A percentile compares a stretch with the other conserved stretches of the same genome.
Conservation (phyloP, 2,797 vertebrate genomes). For the Myotis findleyi region DNA sequence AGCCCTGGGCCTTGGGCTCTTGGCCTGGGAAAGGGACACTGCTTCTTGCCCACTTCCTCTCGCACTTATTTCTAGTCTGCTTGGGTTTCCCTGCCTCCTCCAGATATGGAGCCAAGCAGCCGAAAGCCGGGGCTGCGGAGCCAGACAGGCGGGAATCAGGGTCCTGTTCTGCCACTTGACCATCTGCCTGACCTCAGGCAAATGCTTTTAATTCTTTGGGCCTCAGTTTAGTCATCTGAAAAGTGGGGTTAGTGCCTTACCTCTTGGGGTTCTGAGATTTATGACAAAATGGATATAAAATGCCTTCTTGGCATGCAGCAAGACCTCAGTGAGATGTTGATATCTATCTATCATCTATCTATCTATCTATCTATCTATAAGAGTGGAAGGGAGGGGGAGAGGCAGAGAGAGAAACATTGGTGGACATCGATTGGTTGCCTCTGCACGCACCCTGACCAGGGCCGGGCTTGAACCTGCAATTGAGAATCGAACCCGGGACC, state of each 20-base stretch:
- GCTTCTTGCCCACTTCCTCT: background rate
- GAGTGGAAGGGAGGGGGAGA: too few species aligned
- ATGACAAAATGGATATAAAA: background rate
- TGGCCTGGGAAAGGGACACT: background rate
- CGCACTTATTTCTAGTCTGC: background rate
- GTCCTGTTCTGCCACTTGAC: background rate
- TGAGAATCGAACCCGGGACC: too few species aligned
- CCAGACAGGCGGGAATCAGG: background rate
- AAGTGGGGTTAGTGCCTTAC: background rate
- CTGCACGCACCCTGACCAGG: too few species aligned
- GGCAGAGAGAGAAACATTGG: too few species aligned
- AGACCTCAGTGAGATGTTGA: background rate
- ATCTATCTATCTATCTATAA: too few species aligned
- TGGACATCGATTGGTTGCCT: too few species aligned
- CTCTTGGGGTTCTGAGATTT: background rate
- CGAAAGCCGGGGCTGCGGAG: background rate
- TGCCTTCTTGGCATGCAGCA: background rate
- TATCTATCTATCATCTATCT: too few species aligned
- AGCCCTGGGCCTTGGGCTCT: background rate
- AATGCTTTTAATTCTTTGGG: background rate
- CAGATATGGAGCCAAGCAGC: background rate
- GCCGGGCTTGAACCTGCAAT: too few species aligned
- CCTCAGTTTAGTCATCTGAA: slow-evolving; percentile 56
- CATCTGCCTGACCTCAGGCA: background rate
- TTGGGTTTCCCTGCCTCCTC: background rate